Evolutionary conservation across 1,140 invertebrate species (phyloP).

Genomic region (Procambarus virginalis): DNA sequence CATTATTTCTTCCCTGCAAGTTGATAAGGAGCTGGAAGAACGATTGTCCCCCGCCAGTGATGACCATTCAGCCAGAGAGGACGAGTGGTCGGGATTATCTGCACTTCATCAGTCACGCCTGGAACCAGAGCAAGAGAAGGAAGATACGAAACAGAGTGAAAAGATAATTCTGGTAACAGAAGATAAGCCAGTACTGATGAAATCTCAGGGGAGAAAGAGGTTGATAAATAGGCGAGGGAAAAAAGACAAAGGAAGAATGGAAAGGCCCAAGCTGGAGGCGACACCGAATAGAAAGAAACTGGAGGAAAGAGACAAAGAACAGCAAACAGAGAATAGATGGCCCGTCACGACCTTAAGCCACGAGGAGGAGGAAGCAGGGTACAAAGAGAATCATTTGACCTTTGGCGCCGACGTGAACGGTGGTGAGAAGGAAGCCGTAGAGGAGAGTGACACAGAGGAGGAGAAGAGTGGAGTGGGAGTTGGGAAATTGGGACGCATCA

Average conservation of each 20-base stretch:
- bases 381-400: conserved; percentile 29
- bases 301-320: background rate
- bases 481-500: background rate
- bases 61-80: conserved; percentile 24
- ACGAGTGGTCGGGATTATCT: background rate
- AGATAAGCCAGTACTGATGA: background rate
- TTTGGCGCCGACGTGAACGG: background rate
- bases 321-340: background rate
- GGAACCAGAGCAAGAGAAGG: background rate
- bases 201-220: background rate
- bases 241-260: background rate
- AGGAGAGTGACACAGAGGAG: conserved; percentile 4
- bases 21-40: background rate
- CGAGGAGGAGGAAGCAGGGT: conserved; percentile 23
- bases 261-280: background rate
- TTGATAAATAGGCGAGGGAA: background rate
- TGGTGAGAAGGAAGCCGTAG: background rate
- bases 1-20: background rate
- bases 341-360: background rate
- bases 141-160: background rate
- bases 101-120: background rate
- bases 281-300: background rate
- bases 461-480: conserved; percentile 6
- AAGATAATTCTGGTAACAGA: background rate
- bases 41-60: conserved; percentile 9